Conservation (phyloP, 2,113 vertebrate species). For the Nothobranchius furzeri region DNA sequence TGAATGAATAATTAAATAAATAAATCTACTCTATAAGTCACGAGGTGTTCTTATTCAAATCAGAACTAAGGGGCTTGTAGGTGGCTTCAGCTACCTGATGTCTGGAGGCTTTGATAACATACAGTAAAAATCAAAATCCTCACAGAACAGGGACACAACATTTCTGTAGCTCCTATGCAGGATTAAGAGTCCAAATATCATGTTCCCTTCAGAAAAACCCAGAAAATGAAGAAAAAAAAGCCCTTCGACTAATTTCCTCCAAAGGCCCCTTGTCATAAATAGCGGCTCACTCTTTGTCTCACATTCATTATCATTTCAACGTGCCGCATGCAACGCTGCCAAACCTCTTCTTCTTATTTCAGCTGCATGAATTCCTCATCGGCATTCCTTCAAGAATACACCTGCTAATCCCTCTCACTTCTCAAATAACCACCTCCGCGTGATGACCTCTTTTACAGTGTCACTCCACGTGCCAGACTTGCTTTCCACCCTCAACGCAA, state of each 20-base stretch:
- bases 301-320: slow-evolving; percentile 59
- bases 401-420: slow-evolving; percentile 60
- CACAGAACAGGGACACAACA: slow-evolving; percentile 2
- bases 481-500: slow-evolving; percentile 28
- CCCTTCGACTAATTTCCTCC: slow-evolving; percentile 56
- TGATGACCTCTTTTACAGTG: slow-evolving; percentile 52
- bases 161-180: slow-evolving; percentile 25
- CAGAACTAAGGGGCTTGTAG: neutral
- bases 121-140: slow-evolving; percentile 6
- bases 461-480: slow-evolving; percentile 51
- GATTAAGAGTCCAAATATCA: slow-evolving; percentile 50
- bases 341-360: slow-evolving; percentile 48
- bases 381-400: slow-evolving; percentile 58
- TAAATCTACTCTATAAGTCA: too few relatives aligned
- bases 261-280: slow-evolving; percentile 52
- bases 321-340: slow-evolving; percentile 45
- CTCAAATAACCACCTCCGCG: slow-evolving; percentile 38
- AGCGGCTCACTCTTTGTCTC: slow-evolving; percentile 60
- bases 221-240: slow-evolving; percentile 45
- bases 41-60: too few relatives aligned
- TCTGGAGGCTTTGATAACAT: slow-evolving; percentile 28
- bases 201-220: slow-evolving; percentile 39
- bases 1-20: too few relatives aligned
- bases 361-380: slow-evolving; percentile 50
- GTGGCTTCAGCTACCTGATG: slow-evolving; percentile 23